phyloP scores from a whole-genome alignment of 2,113 vertebrate genomes.

The Pseudolaguvia tuberculata region DNA sequence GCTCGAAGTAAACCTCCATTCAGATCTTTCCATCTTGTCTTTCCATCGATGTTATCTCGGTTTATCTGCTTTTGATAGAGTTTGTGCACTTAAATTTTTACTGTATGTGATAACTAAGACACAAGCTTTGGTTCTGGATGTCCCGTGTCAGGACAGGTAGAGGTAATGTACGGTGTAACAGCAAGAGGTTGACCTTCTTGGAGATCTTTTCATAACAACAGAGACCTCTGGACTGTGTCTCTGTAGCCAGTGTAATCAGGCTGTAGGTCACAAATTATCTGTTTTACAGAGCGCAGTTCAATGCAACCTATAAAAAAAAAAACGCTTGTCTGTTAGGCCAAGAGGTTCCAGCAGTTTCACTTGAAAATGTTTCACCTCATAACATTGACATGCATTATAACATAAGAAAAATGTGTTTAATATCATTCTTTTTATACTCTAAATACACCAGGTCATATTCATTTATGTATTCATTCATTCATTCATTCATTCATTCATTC shows the following conservation, averaged over 20 bases:
- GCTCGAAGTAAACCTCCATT: neutral
- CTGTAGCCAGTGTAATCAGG: constrained; percentile 26
- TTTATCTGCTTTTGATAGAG: neutral
- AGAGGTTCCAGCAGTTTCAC: neutral
- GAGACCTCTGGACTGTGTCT: constrained; percentile 35
- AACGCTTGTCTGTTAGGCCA: neutral
- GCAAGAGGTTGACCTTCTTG: neutral
- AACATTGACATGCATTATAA: neutral
- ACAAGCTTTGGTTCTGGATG: constrained; percentile 37
- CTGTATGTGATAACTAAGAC: constrained; percentile 14
- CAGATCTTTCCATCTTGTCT: too few species aligned
- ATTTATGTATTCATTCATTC: too few species aligned
- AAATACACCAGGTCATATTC: too few species aligned
- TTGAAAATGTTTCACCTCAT: neutral
- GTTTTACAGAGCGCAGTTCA: constrained; percentile 10
- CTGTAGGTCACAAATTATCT: constrained; percentile 16
- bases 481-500: too few species aligned
- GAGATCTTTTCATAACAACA: constrained; percentile 12
- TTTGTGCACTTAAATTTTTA: constrained; percentile 6
- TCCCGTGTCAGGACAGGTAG: constrained; percentile 12
- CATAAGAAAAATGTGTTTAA: neutral
- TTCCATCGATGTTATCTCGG: neutral
- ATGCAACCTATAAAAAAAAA: constrained; percentile 24
- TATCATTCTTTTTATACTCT: neutral
- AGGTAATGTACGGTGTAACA: constrained; percentile 20